Conservation (phyloP, 2,113 vertebrate species). For the Raphicerus campestris region DNA sequence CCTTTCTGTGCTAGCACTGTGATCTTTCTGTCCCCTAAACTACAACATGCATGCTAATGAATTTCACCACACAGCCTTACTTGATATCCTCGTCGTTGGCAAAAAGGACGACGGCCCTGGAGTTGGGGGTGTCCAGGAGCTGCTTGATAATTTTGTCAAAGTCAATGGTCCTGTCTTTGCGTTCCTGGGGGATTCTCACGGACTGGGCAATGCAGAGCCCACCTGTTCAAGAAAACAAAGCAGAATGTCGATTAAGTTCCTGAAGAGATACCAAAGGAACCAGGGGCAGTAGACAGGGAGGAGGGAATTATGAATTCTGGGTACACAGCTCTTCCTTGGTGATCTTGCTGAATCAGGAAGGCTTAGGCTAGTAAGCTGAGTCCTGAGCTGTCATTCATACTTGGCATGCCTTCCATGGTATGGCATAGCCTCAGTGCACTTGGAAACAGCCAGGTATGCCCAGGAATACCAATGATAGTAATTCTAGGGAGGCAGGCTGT, state of each 20-base stretch:
- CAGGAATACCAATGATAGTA: neutral
- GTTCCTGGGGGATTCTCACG: conserved; percentile 93
- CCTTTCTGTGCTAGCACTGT: neutral
- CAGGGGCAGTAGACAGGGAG: neutral
- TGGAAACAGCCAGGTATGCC: neutral
- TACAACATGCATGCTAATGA: conserved; percentile 1
- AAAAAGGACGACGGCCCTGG: conserved; percentile 92
- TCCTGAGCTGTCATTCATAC: neutral
- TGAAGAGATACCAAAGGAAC: neutral
- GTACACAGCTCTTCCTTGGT: neutral
- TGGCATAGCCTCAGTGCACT: neutral
- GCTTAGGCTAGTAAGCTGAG: neutral
- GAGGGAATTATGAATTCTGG: neutral
- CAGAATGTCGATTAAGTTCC: conserved; percentile 30
- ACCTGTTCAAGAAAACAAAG: conserved; percentile 80
- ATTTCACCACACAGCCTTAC: conserved; percentile 75
- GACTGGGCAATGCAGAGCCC: conserved; percentile 98
- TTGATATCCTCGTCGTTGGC: conserved; percentile 95
- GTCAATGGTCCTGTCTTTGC: conserved; percentile 86
- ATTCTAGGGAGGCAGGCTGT: neutral
- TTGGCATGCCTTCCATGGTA: neutral
- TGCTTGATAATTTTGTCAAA: conserved; percentile 93
- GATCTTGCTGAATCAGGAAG: fast-evolving
- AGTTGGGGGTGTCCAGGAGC: conserved; percentile 90
- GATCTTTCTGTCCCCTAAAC: neutral